phyloP scores from a whole-genome alignment of 2,888 invertebrate species.

The Parascotia fuliginaria region DNA sequence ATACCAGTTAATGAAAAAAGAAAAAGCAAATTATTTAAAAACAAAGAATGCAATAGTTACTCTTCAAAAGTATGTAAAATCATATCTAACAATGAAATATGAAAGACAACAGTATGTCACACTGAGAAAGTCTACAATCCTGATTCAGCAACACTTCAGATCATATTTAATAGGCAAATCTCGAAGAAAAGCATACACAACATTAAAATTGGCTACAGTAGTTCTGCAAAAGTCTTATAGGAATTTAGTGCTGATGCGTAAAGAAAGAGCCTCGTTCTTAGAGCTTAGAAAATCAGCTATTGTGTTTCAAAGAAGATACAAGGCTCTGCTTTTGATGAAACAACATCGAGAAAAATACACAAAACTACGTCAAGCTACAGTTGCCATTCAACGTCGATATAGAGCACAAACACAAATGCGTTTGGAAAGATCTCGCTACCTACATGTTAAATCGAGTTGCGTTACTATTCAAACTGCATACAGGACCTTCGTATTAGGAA shows the following conservation, averaged over 20 bases:
- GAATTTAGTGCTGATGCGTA: slow-evolving; percentile 64
- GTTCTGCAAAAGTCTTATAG: slow-evolving; percentile 81
- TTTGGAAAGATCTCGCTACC: slow-evolving; percentile 53
- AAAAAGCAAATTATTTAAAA: slow-evolving; percentile 64
- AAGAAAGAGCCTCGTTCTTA: slow-evolving; percentile 50
- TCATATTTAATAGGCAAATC: slow-evolving; percentile 27
- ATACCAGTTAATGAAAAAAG: slow-evolving; percentile 60
- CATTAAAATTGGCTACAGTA: slow-evolving; percentile 54
- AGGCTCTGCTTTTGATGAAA: slow-evolving; percentile 62
- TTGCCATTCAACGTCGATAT: slow-evolving; percentile 72
- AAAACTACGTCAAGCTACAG: slow-evolving; percentile 54
- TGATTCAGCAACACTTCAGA: slow-evolving; percentile 55
- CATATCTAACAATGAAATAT: slow-evolving; percentile 48
- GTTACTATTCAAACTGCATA: slow-evolving; percentile 70
- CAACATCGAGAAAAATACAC: slow-evolving; percentile 47
- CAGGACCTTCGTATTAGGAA: slow-evolving; percentile 61
- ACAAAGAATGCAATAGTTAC: slow-evolving; percentile 63
- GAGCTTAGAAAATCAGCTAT: slow-evolving; percentile 50
- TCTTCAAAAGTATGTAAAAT: slow-evolving; percentile 77
- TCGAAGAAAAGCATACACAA: slow-evolving; percentile 16
- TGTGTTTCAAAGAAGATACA: slow-evolving; percentile 66
- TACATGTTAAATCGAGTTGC: slow-evolving; percentile 56
- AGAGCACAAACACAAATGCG: slow-evolving; percentile 68
- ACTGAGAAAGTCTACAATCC: slow-evolving; percentile 35
- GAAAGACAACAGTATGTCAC: slow-evolving; percentile 36